Conservation (phyloP, 1,140 invertebrate species). For the Spodoptera frugiperda region DNA sequence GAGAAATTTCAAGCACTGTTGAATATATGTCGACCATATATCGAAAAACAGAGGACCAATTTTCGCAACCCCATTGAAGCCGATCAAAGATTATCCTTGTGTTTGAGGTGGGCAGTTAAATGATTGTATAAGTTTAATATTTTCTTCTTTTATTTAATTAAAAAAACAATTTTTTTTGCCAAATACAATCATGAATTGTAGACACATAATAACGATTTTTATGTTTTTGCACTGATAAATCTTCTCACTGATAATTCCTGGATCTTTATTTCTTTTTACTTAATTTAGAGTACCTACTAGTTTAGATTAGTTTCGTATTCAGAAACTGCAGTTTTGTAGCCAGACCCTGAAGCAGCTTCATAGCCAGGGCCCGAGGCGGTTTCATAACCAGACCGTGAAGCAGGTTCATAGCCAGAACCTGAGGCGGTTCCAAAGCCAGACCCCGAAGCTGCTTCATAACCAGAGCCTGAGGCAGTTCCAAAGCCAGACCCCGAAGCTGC, state of each 20-base stretch:
- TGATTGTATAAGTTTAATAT: constrained; percentile 9
- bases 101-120: constrained; percentile 14
- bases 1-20: constrained; percentile 3
- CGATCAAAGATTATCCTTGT: constrained; percentile 3
- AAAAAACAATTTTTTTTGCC: constrained; percentile 1
- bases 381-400: constrained; percentile 9
- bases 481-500: too few relatives aligned
- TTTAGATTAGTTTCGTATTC: constrained; percentile 16
- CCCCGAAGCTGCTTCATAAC: too few relatives aligned
- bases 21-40: background rate
- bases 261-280: constrained; percentile 13
- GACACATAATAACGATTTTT: background rate
- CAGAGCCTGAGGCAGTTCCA: too few relatives aligned
- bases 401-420: too few relatives aligned
- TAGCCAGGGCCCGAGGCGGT: constrained; percentile 13
- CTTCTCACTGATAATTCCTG: constrained; percentile 4
- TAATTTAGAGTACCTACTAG: constrained; percentile 15
- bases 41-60: constrained; percentile 9
- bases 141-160: constrained; percentile 18
- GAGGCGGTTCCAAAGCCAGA: too few relatives aligned
- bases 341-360: too few relatives aligned
- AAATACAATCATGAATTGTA: background rate
- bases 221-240: constrained; percentile 10
- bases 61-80: constrained; percentile 1
- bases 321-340: constrained; percentile 17